Base-by-base conservation (phyloP, 2,888 invertebrate species). In the Plagodis pulveraria region DNA sequence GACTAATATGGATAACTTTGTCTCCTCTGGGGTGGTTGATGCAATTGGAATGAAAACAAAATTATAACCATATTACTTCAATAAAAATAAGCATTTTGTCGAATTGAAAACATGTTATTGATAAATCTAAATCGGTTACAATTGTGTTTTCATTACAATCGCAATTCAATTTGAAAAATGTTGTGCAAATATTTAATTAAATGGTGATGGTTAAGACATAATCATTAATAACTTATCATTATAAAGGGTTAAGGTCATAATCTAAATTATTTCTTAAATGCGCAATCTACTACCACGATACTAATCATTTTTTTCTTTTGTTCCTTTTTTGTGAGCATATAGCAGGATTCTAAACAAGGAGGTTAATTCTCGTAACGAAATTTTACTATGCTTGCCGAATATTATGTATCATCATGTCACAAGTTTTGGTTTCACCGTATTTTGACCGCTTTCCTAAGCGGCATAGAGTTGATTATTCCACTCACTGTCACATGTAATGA, bases 401-500 rank as follows among this genome's bases (percentile, higher is more conserved):
- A 83, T 79, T 83, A 82, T 76, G 82, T 82, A 75, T 81, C 76
- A 69, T 79, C 71, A 86, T 83, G 74, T 84, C 83, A 84, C 81
- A 73, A 74, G 78, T 79, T 74, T 83, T 80, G 77, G 70, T 81
- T 80, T 78, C 80, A 83, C 80, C 80, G 77, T 84, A 80, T 76
- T 74, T 72, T 74, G 64, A 75, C 76, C 83, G 83, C 82, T 76
- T 68, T 74, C 59, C 65, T 63, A 67, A 73, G 81, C 83, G 85
- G 74, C 78, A 74, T 80, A 80, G 76, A 77, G 74, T 80, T 77
- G 72, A 80, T 80, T 78, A 79, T 79, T 83, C 93, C 94, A 94
- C 94, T 94, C 94, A 95, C 94, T 93, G 94, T 94, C 94, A 95
- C 94, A 94, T 94, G 94, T 95, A 94, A 94, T 94, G 94, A 94